These are phyloP conservation scores for Corythoichthys intestinalis DNA, from an alignment of 2,113 vertebrate genomes.

Conservation along the genomic window DNA sequence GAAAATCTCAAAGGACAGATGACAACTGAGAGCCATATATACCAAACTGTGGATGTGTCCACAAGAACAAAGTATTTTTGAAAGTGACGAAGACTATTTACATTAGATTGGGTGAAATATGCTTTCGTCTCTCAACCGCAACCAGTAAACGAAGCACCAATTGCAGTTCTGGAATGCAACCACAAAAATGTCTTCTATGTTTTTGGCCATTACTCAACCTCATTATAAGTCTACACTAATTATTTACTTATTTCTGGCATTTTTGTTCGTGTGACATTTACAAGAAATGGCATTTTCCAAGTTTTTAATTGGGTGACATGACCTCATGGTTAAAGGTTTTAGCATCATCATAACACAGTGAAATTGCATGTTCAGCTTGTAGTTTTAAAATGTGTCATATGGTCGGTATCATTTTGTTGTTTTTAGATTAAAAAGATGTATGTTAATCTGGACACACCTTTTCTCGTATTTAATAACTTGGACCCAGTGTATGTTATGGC, in stretches of 20 bases:
- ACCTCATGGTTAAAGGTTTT: not conserved
- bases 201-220: not conserved
- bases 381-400: not conserved
- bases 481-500: not conserved
- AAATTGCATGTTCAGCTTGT: not conserved
- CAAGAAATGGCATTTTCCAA: not conserved
- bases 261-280: not conserved
- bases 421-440: not conserved
- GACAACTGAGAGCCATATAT: conserved; percentile 12
- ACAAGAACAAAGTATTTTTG: not conserved
- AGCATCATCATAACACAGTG: not conserved
- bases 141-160: not conserved
- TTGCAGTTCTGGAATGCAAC: not conserved
- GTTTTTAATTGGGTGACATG: not conserved
- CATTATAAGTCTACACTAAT: not conserved
- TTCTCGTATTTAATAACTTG: not conserved
- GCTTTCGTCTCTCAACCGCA: no score
- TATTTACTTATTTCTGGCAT: not conserved
- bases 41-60: not conserved
- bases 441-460: not conserved
- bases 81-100: no score
- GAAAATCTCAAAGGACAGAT: not conserved
- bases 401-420: not conserved
- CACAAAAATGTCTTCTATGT: not conserved
- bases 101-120: no score